These are phyloP conservation scores for Hippocampus zosterae DNA, from an alignment of 2,113 vertebrate genomes.

Conservation along the genomic window DNA sequence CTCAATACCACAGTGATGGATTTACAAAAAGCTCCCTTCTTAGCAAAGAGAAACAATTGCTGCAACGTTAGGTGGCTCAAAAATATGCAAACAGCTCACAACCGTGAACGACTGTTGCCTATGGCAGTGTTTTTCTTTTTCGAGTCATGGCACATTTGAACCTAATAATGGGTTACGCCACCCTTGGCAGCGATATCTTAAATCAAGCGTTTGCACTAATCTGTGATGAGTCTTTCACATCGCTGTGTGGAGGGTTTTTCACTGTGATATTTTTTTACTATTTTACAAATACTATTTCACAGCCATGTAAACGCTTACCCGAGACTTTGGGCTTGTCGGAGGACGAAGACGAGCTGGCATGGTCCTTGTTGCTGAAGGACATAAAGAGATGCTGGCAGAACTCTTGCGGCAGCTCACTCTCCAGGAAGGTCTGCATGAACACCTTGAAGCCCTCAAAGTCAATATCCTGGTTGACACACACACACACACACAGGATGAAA, in stretches of 20 bases:
- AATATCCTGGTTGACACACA: constrained; percentile 73
- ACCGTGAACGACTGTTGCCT: too few species aligned
- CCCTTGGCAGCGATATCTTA: too few species aligned
- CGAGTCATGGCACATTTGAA: too few species aligned
- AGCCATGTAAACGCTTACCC: constrained; percentile 43
- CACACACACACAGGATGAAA: background rate
- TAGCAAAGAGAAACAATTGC: too few species aligned
- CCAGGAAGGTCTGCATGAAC: constrained; percentile 95
- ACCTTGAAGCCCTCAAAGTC: constrained; percentile 93
- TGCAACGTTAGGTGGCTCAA: too few species aligned
- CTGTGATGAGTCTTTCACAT: too few species aligned
- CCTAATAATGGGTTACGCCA: too few species aligned
- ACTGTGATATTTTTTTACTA: too few species aligned
- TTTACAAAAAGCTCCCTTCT: background rate
- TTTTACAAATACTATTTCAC: too few species aligned
- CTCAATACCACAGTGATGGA: constrained; percentile 10
- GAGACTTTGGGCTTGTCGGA: constrained; percentile 73
- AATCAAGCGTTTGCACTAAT: too few species aligned
- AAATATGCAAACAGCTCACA: too few species aligned
- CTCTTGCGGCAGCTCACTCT: constrained; percentile 86
- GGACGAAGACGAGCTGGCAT: constrained; percentile 74
- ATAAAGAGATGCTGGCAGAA: constrained; percentile 89
- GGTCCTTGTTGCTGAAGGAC: constrained; percentile 86
- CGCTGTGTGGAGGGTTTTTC: background rate
- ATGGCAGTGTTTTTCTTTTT: too few species aligned